phyloP scores from a whole-genome alignment of 2,113 vertebrate species.

The Crotophaga sulcirostris region DNA sequence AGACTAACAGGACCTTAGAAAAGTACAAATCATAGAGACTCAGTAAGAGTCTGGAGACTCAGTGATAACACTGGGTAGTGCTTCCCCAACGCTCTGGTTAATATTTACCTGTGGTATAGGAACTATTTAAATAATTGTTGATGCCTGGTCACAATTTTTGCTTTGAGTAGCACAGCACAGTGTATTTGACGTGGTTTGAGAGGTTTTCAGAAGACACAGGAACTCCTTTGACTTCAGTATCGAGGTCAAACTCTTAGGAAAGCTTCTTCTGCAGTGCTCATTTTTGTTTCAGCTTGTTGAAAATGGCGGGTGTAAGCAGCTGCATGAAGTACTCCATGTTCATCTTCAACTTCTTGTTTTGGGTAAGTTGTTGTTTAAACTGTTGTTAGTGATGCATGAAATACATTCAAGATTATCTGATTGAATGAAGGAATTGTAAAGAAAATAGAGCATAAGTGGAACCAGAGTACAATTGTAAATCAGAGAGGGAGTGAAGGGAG shows the following conservation, averaged over 20 bases:
- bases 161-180: background rate
- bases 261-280: background rate
- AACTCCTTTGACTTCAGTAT: background rate
- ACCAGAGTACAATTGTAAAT: background rate
- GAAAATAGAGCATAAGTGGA: constrained; percentile 42
- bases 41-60: background rate
- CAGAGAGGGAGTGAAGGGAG: background rate
- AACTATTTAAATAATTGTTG: background rate
- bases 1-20: background rate
- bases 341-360: constrained; percentile 91
- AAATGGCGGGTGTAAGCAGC: constrained; percentile 85
- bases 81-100: constrained; percentile 66
- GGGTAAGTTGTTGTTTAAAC: constrained; percentile 82
- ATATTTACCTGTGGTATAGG: constrained; percentile 67
- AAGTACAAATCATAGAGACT: background rate
- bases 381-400: constrained; percentile 31
- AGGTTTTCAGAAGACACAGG: constrained; percentile 4
- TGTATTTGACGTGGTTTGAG: background rate
- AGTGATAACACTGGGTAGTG: constrained; percentile 45
- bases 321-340: constrained; percentile 89
- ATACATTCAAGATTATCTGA: constrained; percentile 22
- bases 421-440: constrained; percentile 10
- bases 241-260: background rate
- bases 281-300: background rate
- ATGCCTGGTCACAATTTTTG: background rate